These are phyloP conservation scores for Agrochola lychnidis DNA, from an alignment of 2,888 invertebrate genomes.

Conservation along the genomic window DNA sequence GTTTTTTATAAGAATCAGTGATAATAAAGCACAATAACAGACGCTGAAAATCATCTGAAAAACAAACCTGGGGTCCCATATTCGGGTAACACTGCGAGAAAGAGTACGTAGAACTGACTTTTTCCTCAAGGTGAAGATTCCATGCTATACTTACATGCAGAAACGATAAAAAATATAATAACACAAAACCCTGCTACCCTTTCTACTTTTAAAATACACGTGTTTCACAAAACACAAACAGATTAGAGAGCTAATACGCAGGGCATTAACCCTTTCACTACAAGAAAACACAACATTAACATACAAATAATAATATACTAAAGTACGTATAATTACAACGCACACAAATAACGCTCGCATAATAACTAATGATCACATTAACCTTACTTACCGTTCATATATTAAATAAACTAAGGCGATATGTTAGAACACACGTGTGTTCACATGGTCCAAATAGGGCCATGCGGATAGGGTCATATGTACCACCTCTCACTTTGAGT, in stretches of 20 bases:
- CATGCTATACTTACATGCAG: background rate
- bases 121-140: background rate
- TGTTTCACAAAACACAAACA: background rate
- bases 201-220: background rate
- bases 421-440: conserved; percentile 65
- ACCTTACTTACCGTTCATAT: conserved; percentile 34
- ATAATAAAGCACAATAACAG: too few relatives aligned
- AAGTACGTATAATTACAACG: conserved; percentile 29
- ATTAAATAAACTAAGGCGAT: conserved; percentile 36
- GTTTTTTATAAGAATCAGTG: too few relatives aligned
- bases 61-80: too few relatives aligned
- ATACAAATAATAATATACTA: conserved; percentile 32
- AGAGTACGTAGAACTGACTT: too few relatives aligned
- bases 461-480: conserved; percentile 58
- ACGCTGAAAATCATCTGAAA: too few relatives aligned
- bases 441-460: conserved; percentile 64
- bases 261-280: conserved; percentile 22
- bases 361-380: conserved; percentile 47
- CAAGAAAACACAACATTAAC: conserved; percentile 14
- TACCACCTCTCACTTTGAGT: conserved; percentile 63
- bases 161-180: background rate
- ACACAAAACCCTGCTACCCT: background rate
- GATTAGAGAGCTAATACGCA: conserved; percentile 26
- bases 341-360: conserved; percentile 37
- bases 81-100: too few relatives aligned